Conservation (phyloP, 2,888 invertebrate species). For the Phytoseiulus persimilis region DNA sequence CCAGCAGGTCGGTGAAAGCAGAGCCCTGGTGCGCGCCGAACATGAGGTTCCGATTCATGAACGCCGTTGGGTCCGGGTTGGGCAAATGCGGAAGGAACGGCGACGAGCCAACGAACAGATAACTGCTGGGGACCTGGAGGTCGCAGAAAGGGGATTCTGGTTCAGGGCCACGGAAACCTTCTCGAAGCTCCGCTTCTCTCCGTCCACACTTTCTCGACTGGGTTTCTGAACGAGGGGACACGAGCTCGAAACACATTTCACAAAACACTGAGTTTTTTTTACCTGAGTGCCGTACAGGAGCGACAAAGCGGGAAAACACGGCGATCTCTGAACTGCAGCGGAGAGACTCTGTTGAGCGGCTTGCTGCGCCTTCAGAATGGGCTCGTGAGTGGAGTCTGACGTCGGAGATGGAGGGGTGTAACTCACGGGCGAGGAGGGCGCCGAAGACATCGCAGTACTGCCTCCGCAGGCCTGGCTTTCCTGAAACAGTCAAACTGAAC, state of each 20-base stretch:
- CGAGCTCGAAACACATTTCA: no score
- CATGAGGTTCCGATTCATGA: slow-evolving; percentile 34
- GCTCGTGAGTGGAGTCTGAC: slow-evolving; percentile 29
- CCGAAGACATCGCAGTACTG: slow-evolving; percentile 36
- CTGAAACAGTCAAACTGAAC: slow-evolving; percentile 30
- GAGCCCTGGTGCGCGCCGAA: slow-evolving; percentile 30
- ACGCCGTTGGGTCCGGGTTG: slow-evolving; percentile 18
- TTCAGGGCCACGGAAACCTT: no score
- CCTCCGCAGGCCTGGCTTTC: slow-evolving; percentile 36
- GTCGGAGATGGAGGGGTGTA: slow-evolving; percentile 36
- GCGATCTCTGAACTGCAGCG: slow-evolving; percentile 9
- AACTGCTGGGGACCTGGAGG: slow-evolving; percentile 27
- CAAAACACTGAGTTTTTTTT: no score
- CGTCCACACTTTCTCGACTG: no score
- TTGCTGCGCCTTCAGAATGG: slow-evolving; percentile 30
- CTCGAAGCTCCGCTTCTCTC: neutral
- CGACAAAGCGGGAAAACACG: slow-evolving; percentile 30
- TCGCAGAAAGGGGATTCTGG: neutral
- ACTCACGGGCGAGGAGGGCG: slow-evolving; percentile 36
- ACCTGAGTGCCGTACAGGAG: slow-evolving; percentile 30
- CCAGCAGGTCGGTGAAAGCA: slow-evolving; percentile 24
- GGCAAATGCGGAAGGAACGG: slow-evolving; percentile 36
- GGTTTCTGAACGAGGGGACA: no score
- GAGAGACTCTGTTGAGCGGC: slow-evolving; percentile 29
- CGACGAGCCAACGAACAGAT: slow-evolving; percentile 25